Evolutionary conservation across 1,140 invertebrate genomes (phyloP), one percentile per base, ranked within the genome.

Genomic region (Epicauta chinensis): DNA sequence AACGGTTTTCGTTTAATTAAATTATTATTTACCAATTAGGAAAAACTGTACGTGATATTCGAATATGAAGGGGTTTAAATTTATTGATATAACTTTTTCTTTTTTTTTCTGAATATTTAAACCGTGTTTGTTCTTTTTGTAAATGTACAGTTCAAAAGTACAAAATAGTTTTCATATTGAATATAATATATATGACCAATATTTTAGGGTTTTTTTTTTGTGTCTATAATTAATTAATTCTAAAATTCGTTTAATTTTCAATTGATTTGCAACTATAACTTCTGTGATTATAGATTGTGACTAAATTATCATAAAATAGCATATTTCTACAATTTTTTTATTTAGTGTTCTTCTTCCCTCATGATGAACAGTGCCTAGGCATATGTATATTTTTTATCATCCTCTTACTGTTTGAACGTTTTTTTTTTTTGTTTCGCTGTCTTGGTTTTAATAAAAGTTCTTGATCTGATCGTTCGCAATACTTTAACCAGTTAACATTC

Each of bases 251-350:
- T 53, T 35, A 13, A 12, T 47, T 52, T 37, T 31, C 30, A 40
- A 17, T 59, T 56, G 54, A 23, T 32, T 47, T 58, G 53, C 59
- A 59, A 63, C 58, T 61, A 63, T 50, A 59, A 65, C 61, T 63
- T 61, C 61, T 65, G 57, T 63, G 63, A 62, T 65, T 64, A 56
- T 61, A 65, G 56, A 64, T 67, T 60, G 61, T 67, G 58, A 56
- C 61, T 62, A 61, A 62, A 59, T 58, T 62, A 58, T 53, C 54
- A 51, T 39, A 34, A 30, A 7, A 37, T 59, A 56, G 54, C 55
- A 59, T 55, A 55, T 51, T 59, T 49, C 32, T 49, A 40, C 51
- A 58, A 37, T 44, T 59, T 50, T 48, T 57, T 59, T 52, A 56
- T 55, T 56, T 57, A 56, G 51, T 40, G 30, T 52, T 23, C 47